These are phyloP conservation scores for Gryon sp. DNA, from an alignment of 1,140 invertebrate genomes.

Conservation along the genomic window DNA sequence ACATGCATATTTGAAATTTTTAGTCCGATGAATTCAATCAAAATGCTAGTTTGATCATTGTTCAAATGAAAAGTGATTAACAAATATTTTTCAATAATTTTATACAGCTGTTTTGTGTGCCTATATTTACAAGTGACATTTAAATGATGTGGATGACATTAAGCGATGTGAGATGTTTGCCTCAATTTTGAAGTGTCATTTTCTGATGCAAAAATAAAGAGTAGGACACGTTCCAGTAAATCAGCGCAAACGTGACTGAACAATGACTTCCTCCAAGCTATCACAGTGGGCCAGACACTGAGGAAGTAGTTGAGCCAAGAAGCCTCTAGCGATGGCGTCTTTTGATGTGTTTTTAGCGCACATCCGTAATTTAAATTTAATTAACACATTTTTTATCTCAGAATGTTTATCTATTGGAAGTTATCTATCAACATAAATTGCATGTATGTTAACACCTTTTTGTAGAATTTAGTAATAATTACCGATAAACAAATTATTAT, in stretches of 20 bases:
- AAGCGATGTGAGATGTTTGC: slow-evolving; percentile 37
- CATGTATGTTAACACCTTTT: too few relatives aligned
- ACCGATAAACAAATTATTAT: too few relatives aligned
- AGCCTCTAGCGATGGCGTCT: slow-evolving; percentile 31
- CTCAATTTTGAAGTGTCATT: slow-evolving; percentile 37
- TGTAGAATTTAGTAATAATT: too few relatives aligned
- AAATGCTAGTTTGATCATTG: slow-evolving; percentile 29
- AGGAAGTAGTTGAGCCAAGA: slow-evolving; percentile 59
- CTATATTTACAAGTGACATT: slow-evolving; percentile 6
- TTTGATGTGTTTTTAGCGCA: slow-evolving; percentile 22
- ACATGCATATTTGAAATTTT: too few relatives aligned
- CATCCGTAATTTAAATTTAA: slow-evolving; percentile 50
- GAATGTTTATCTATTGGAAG: neutral
- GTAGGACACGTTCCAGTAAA: slow-evolving; percentile 63
- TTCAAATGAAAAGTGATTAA: slow-evolving; percentile 14
- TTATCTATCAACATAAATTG: too few relatives aligned
- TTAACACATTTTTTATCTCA: slow-evolving; percentile 5
- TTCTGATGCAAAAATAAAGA: slow-evolving; percentile 56
- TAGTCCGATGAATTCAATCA: too few relatives aligned
- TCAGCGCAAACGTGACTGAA: slow-evolving; percentile 70
- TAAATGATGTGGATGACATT: slow-evolving; percentile 44
- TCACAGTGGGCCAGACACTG: slow-evolving; percentile 48
- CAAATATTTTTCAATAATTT: slow-evolving; percentile 42
- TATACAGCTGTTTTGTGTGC: neutral
- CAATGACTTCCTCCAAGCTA: slow-evolving; percentile 68